A percentile compares a stretch with the other conserved stretches of the same genome.
Conservation (phyloP, 2,888 invertebrate genomes). For the Lycia hirtaria region DNA sequence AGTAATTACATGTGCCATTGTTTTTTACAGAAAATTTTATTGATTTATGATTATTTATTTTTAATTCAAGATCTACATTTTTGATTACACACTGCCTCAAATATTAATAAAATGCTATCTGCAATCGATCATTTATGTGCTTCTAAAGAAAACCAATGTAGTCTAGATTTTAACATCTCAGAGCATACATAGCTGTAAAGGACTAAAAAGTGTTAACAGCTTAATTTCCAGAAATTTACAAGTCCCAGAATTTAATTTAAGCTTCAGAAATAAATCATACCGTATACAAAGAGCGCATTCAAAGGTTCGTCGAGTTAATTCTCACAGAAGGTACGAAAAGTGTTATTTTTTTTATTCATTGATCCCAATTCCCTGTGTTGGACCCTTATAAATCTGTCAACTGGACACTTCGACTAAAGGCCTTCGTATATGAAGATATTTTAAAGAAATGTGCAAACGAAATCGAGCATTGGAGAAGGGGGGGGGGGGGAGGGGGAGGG, state of each 20-base stretch:
- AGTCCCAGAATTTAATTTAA: slow-evolving; percentile 21
- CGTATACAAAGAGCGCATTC: slow-evolving; percentile 54
- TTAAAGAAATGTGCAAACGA: slow-evolving; percentile 39
- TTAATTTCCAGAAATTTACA: not conserved
- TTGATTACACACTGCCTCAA: too few relatives aligned
- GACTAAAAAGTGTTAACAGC: not conserved
- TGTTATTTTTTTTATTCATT: slow-evolving; percentile 58
- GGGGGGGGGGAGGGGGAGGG: too few relatives aligned
- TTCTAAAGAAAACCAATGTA: too few relatives aligned
- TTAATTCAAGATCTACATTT: too few relatives aligned
- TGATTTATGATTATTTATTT: too few relatives aligned
- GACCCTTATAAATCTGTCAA: slow-evolving; percentile 76
- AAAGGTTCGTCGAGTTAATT: slow-evolving; percentile 61
- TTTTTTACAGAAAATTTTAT: too few relatives aligned
- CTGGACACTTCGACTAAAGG: slow-evolving; percentile 57
- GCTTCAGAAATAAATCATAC: slow-evolving; percentile 53
- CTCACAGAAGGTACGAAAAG: slow-evolving; percentile 58
- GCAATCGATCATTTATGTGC: too few relatives aligned
- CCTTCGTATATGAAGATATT: slow-evolving; percentile 19
- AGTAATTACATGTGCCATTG: too few relatives aligned
- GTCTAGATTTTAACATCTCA: too few relatives aligned
- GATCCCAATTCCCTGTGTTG: slow-evolving; percentile 46
- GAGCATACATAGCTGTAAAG: too few relatives aligned
- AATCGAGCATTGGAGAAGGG: too few relatives aligned
- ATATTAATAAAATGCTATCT: too few relatives aligned